Base-by-base conservation (phyloP, 1,140 invertebrate genomes). In the Temnothorax curvispinosus region DNA sequence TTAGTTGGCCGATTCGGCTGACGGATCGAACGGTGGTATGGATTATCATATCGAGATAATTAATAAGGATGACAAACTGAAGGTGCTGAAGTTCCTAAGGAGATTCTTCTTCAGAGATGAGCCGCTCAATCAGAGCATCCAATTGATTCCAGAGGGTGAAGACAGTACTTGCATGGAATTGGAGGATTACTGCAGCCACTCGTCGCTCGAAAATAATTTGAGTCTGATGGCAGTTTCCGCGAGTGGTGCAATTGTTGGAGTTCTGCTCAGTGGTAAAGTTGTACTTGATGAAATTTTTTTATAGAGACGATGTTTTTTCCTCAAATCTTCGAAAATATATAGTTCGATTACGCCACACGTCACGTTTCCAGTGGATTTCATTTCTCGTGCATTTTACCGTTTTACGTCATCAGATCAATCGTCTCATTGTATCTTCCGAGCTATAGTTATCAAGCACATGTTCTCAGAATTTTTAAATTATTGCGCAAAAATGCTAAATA, bases 71-170 rank as follows among this genome's bases (percentile, higher is more conserved):
- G 96, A 97, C 85, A 95, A 94, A 75, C 93, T 96, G 0, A 92
- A 92, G n/a, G 95, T 96, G 0, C 92, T 97, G 2, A 94, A 96
- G 9, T 97, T 97, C 92, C 92, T 97, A 0, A 94, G 95, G 72
- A 94, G 95, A 90, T 97, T 96, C 92, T 97, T 97, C 95, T 97
- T 97, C 95, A 95, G 95, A 18, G 97, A 97, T 81, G 97, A 97
- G 89, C 97, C 97, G 0, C 93, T 97, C n/a, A 97, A 97, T 92
- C 93, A 96, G 5, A 95, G 94, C 54, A 96, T 97, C 27, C 93
- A 96, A 58, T 92, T 97, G 0, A 94, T 97, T 85, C 93, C 94
- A 7, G 96, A 96, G 11, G 96, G 96, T 3, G 95, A 96, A 27
- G 95, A 96, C n/a, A 96, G 96, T n/a, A 96, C 95, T 8, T 97